Evolutionary conservation across 2,797 vertebrate species (phyloP).

Genomic region (Acanthurus tractus): DNA sequence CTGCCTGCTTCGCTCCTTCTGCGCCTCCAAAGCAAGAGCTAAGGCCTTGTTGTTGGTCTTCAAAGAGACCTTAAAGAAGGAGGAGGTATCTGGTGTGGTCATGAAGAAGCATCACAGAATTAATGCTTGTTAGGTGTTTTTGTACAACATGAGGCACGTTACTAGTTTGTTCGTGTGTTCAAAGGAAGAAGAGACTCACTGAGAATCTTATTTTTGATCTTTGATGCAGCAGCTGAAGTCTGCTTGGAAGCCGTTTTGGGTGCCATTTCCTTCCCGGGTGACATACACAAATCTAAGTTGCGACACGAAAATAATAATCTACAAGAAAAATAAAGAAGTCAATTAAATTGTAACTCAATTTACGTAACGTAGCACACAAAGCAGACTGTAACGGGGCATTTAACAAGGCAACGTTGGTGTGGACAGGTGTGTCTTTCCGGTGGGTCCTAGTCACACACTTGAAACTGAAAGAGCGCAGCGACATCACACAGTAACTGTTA

Average conservation of each 20-base stretch:
- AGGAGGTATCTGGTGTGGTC: constrained; percentile 80
- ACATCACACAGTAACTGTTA: too few species aligned
- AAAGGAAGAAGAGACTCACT: constrained; percentile 72
- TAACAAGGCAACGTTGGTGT: too few species aligned
- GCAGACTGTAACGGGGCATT: background rate
- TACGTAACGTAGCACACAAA: background rate
- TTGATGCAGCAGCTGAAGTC: constrained; percentile 70
- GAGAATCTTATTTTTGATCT: constrained; percentile 85
- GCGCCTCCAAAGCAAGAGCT: constrained; percentile 77
- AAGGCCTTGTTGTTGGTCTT: constrained; percentile 87
- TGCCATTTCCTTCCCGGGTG: constrained; percentile 49
- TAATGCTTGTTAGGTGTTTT: background rate
- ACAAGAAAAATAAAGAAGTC: constrained; percentile 2
- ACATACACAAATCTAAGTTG: constrained; percentile 7
- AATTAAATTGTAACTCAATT: too few species aligned
- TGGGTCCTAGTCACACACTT: too few species aligned
- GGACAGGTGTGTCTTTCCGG: too few species aligned
- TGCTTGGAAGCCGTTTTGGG: constrained; percentile 62
- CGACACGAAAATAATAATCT: constrained; percentile 14
- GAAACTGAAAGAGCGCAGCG: too few species aligned
- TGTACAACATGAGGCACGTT: background rate
- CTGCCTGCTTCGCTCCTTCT: constrained; percentile 77
- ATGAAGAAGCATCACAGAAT: background rate
- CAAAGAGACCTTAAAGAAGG: constrained; percentile 86
- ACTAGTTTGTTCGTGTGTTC: background rate